Conservation (phyloP, 2,113 vertebrate species). For the Trematomus loennbergii region DNA sequence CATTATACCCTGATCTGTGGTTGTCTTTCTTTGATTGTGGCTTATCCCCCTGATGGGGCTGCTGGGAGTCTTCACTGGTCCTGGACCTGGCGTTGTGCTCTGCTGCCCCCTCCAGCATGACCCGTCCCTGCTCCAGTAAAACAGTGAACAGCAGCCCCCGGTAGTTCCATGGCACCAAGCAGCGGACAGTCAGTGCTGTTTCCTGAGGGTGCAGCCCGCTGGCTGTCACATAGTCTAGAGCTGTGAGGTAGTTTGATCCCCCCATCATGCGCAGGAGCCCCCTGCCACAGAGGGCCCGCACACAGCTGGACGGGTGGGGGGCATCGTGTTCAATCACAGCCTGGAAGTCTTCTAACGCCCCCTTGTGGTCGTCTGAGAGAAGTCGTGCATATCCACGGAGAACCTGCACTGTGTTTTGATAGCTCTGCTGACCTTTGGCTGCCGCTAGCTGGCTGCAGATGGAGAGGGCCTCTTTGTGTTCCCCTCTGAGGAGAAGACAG, state of each 20-base stretch:
- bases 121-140: slow-evolving; percentile 91
- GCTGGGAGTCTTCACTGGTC: slow-evolving; percentile 36
- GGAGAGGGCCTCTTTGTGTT: slow-evolving; percentile 80
- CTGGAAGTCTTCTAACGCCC: slow-evolving; percentile 92
- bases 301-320: slow-evolving; percentile 90
- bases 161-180: slow-evolving; percentile 94
- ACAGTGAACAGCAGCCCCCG: slow-evolving; percentile 90
- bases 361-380: slow-evolving; percentile 79
- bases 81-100: slow-evolving; percentile 27
- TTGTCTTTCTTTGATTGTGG: slow-evolving; percentile 30
- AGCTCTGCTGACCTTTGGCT: slow-evolving; percentile 79
- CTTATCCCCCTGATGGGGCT: slow-evolving; percentile 41
- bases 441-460: slow-evolving; percentile 88
- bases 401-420: slow-evolving; percentile 88
- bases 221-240: slow-evolving; percentile 93
- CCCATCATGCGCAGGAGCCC: slow-evolving; percentile 90
- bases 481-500: slow-evolving; percentile 89
- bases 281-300: slow-evolving; percentile 93
- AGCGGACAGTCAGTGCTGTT: slow-evolving; percentile 87
- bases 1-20: slow-evolving; percentile 80
- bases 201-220: slow-evolving; percentile 89
- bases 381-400: slow-evolving; percentile 91
- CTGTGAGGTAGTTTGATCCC: slow-evolving; percentile 87
- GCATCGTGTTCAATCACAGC: slow-evolving; percentile 88
- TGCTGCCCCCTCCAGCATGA: slow-evolving; percentile 86